Evolutionary conservation across 37 sponge, comb jelly and placozoan species (phyloP), one percentile per base, ranked within the genome.

Genomic region (Spongilla lacustris): DNA sequence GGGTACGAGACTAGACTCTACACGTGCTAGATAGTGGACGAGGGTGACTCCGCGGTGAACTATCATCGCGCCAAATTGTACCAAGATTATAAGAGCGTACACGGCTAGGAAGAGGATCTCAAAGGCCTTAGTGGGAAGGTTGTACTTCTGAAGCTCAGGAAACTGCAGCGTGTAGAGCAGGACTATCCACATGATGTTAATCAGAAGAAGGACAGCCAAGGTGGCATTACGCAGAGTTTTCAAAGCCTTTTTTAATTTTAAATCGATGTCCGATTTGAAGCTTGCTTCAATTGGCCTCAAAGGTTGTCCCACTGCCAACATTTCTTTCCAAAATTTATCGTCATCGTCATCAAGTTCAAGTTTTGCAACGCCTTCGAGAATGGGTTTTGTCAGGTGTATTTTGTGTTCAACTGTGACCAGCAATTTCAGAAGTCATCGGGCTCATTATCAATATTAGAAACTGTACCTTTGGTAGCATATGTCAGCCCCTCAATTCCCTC

Each of bases 151-250:
- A 0, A 94, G 85, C 19, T 70, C 67, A 2, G 67, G 66, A 29
- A 94, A 81, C 34, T 24, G 67, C 0, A 94, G 46, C 0, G 90
- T 81, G 77, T 31, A 79, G 27, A 94, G 73, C 6, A 90, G 85
- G 19, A 90, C 76, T n/a, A 94, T 84, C 94, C 94, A 94, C 71
- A 90, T 85, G 25, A 94, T 25, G 82, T 94, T 94, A 50, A 90
- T 82, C 36, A 94, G 85, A 24, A 90, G 68, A 29, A 94, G 30
- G 0, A 87, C 75, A 0, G 81, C 76, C 21, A 94, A 58, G 8
- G 76, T 70, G 12, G 67, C 25, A 82, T 90, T 94, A 5, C 94
- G 88, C 3, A 90, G 88, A 34, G 41, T 28, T 30, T 73, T 68
- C 50, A 94, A 71, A 17, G 67, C 71, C 36, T 85, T 67, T 68